Conservation (phyloP, 2,113 vertebrate genomes). For the Hyperopisus bebe region DNA sequence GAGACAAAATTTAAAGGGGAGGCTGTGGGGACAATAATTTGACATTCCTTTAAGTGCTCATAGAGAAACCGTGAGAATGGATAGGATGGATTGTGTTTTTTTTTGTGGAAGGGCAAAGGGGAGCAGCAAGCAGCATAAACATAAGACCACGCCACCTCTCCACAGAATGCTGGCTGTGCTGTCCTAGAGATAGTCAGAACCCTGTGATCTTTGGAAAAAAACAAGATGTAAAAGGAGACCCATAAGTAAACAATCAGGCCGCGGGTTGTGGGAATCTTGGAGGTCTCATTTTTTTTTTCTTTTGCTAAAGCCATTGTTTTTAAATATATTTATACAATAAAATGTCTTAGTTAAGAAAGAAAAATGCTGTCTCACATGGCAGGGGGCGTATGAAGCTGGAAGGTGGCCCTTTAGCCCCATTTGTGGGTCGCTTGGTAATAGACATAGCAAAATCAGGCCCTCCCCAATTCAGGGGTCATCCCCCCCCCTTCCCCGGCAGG, state of each 20-base stretch:
- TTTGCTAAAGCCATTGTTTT: too few relatives aligned
- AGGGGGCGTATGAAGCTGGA: background rate
- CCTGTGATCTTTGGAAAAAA: background rate
- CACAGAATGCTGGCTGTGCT: background rate
- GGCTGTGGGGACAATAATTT: background rate
- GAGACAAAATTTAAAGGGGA: conserved; percentile 28
- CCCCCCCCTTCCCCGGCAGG: background rate
- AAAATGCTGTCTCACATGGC: background rate
- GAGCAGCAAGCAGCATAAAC: background rate
- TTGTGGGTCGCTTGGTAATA: background rate
- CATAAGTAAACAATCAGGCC: background rate
- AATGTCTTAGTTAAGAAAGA: too few relatives aligned
- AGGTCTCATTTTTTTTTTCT: too few relatives aligned
- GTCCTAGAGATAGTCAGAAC: background rate
- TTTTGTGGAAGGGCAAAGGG: background rate
- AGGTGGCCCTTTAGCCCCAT: conserved; percentile 22
- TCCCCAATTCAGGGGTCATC: background rate
- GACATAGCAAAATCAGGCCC: too few relatives aligned
- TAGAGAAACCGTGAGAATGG: background rate
- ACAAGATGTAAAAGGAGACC: background rate
- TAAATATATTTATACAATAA: too few relatives aligned
- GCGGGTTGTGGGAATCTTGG: background rate
- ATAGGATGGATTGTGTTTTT: background rate
- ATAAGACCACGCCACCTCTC: background rate
- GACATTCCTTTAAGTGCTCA: background rate